Percentiles rank a stretch among this genome's conserved stretches.
Evolutionary conservation across 2,797 vertebrate species (phyloP).

Genomic region (Gobio occitaniae): DNA sequence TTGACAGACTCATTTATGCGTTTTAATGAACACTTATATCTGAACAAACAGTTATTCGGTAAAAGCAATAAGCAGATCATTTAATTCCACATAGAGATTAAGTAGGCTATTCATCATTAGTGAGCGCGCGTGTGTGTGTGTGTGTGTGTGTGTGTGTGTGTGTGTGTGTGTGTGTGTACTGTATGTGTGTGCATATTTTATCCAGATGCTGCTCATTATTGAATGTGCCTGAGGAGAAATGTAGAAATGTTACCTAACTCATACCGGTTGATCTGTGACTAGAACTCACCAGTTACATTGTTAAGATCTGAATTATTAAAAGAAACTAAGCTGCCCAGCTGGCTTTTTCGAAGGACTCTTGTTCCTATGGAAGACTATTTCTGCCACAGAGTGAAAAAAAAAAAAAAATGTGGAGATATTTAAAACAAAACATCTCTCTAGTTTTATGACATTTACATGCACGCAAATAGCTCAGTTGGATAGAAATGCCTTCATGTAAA

Average conservation of each 20-base stretch:
- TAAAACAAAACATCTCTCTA: background rate
- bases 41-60: slow-evolving; percentile 23
- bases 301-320: slow-evolving; percentile 47
- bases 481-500: background rate
- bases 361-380: background rate
- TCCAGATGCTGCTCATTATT: slow-evolving; percentile 55
- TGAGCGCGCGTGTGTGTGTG: slow-evolving; percentile 49
- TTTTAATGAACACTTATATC: slow-evolving; percentile 20
- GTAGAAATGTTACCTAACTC: slow-evolving; percentile 48
- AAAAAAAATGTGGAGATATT: background rate
- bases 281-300: slow-evolving; percentile 26
- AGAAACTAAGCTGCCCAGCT: background rate
- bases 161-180: slow-evolving; percentile 42
- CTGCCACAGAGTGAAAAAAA: background rate
- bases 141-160: slow-evolving; percentile 27
- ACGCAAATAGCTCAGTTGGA: background rate
- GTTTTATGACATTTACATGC: background rate
- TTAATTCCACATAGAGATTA: slow-evolving; percentile 43
- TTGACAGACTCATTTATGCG: slow-evolving; percentile 18
- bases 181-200: slow-evolving; percentile 31
- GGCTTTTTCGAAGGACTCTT: background rate
- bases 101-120: slow-evolving; percentile 48
- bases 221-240: slow-evolving; percentile 50
- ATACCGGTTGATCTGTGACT: slow-evolving; percentile 41
- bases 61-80: slow-evolving; percentile 39